Conservation (phyloP, 2,797 vertebrate species). For the Loris lydekkerianus region DNA sequence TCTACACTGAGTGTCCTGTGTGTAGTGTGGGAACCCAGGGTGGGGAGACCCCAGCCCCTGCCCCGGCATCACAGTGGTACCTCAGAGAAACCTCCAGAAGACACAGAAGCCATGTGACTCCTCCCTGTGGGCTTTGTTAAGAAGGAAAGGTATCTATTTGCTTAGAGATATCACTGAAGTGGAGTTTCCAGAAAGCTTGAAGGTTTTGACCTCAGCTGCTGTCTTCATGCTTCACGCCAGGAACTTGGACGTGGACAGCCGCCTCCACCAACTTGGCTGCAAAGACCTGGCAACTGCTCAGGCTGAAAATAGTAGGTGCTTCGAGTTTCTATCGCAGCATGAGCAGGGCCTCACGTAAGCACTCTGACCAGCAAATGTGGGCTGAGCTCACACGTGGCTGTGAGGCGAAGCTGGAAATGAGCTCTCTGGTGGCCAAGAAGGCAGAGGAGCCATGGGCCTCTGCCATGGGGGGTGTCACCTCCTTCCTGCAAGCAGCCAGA, state of each 20-base stretch:
- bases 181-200: conserved; percentile 52
- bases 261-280: conserved; percentile 83
- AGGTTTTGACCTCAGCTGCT: conserved; percentile 49
- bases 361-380: conserved; percentile 69
- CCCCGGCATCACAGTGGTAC: background rate
- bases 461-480: conserved; percentile 73
- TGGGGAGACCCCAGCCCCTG: background rate
- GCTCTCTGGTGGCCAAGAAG: conserved; percentile 76
- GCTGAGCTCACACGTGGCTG: conserved; percentile 76
- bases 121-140: background rate
- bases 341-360: conserved; percentile 90
- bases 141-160: background rate
- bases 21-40: background rate
- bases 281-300: conserved; percentile 88
- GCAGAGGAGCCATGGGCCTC: conserved; percentile 73
- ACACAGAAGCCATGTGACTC: background rate
- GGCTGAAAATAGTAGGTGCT: conserved; percentile 90
- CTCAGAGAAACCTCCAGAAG: background rate
- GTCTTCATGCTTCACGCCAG: conserved; percentile 59
- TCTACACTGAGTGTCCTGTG: background rate
- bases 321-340: conserved; percentile 87
- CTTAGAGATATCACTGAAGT: background rate
- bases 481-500: conserved; percentile 79
- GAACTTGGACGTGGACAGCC: conserved; percentile 70
- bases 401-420: conserved; percentile 81